Evolutionary conservation across 64 coral and sea anemone species (phyloP).

Genomic region (Montipora sp.): DNA sequence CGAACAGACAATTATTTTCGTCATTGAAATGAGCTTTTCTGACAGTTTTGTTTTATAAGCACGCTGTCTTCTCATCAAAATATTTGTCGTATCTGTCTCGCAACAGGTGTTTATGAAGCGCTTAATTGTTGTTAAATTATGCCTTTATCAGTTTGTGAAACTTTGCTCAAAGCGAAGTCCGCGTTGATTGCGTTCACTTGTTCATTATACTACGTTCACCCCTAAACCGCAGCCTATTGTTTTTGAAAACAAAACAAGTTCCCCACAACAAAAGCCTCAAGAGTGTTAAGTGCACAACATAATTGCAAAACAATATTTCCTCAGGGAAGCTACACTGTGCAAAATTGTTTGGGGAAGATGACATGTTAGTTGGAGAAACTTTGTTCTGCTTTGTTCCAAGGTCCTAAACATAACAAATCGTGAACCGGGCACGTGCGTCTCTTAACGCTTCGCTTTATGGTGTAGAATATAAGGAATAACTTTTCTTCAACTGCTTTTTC

Average conservation of each 20-base stretch:
- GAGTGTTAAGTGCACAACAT: too few relatives aligned
- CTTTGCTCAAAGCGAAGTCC: background rate
- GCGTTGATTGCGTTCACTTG: background rate
- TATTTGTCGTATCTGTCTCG: conserved; percentile 17
- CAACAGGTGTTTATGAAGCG: background rate
- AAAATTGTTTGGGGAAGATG: too few relatives aligned
- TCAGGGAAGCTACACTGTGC: too few relatives aligned
- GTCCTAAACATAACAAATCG: too few relatives aligned
- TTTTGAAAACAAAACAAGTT: background rate
- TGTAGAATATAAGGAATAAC: too few relatives aligned
- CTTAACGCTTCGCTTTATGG: too few relatives aligned
- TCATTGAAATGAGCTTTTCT: background rate
- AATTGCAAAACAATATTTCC: background rate
- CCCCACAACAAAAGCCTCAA: background rate
- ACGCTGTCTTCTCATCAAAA: conserved; percentile 28
- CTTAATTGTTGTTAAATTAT: background rate
- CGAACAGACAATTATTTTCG: background rate
- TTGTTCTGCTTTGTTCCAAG: too few relatives aligned
- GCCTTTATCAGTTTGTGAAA: conserved; percentile 6
- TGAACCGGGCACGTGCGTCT: too few relatives aligned
- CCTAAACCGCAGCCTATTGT: background rate
- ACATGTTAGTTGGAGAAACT: too few relatives aligned
- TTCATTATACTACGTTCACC: background rate
- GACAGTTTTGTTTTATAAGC: background rate
- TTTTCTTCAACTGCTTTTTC: too few relatives aligned